Evolutionary conservation across 2,113 vertebrate species (phyloP).

Genomic region (Xiphorhynchus elegans): DNA sequence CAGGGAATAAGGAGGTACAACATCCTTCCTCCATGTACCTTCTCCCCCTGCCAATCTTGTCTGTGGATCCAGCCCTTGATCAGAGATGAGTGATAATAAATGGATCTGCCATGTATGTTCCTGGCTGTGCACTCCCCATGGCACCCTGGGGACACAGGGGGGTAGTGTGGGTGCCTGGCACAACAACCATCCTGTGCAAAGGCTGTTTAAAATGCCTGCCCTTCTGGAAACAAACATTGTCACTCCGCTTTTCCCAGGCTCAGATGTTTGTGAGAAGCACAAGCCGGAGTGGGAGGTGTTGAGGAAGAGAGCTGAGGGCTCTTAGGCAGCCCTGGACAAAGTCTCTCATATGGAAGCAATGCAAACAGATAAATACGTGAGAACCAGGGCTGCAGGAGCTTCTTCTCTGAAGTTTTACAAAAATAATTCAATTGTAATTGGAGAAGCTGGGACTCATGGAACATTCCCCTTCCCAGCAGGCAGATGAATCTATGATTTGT

Average conservation of each 20-base stretch:
- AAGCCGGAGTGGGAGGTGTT: neutral
- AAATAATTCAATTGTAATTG: slow-evolving; percentile 65
- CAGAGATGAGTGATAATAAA: neutral
- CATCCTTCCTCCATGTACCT: neutral
- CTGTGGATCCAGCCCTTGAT: neutral
- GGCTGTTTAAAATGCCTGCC: neutral
- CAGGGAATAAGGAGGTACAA: neutral
- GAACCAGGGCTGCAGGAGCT: neutral
- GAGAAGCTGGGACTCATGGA: slow-evolving; percentile 38
- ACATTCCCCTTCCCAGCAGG: slow-evolving; percentile 58
- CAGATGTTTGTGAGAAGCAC: neutral
- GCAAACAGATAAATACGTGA: neutral
- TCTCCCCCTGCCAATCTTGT: neutral
- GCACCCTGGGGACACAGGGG: neutral
- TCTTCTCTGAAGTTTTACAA: slow-evolving; percentile 35
- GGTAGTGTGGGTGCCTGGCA: neutral
- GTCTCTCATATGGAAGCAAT: accelerated
- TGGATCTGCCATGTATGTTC: neutral
- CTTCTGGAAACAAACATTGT: neutral
- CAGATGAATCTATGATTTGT: slow-evolving; percentile 72
- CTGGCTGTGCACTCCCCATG: neutral
- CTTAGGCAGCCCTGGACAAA: neutral
- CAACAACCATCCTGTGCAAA: neutral
- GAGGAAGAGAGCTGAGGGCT: neutral
- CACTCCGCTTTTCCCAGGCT: neutral